Evolutionary conservation across 2,888 invertebrate genomes (phyloP).

Genomic region (Epirrhoe alternata): DNA sequence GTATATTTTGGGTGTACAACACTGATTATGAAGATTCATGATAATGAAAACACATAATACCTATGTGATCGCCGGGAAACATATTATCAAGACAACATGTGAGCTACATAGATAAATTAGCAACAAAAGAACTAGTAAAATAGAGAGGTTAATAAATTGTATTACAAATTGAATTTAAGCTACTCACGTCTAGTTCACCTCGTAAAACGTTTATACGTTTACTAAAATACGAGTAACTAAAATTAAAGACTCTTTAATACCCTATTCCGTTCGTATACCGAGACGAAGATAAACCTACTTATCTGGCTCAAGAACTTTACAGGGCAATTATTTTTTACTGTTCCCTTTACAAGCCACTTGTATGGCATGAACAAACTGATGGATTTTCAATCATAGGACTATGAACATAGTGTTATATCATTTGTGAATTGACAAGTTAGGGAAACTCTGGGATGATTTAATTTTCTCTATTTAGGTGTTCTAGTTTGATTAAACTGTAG

Average conservation of each 20-base stretch:
- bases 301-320: conserved; percentile 50
- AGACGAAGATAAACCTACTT: conserved; percentile 58
- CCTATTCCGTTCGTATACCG: conserved; percentile 60
- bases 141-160: conserved; percentile 48
- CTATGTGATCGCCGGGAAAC: too few species aligned
- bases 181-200: conserved; percentile 67
- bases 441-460: too few species aligned
- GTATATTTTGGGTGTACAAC: too few species aligned
- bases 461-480: too few species aligned
- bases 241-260: conserved; percentile 69
- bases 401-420: neutral
- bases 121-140: conserved; percentile 12
- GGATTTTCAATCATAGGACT: neutral
- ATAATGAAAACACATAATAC: too few species aligned
- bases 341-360: conserved; percentile 3
- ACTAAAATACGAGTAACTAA: conserved; percentile 68
- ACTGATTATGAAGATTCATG: too few species aligned
- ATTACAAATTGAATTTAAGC: conserved; percentile 64
- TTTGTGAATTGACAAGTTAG: too few species aligned
- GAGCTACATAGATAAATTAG: neutral
- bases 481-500: too few species aligned
- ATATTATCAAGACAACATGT: too few species aligned
- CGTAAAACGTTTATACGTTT: conserved; percentile 72
- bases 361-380: neutral
- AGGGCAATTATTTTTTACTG: conserved; percentile 40